phyloP scores from a whole-genome alignment of 1,140 invertebrate genomes.

The Penaeus chinensis region DNA sequence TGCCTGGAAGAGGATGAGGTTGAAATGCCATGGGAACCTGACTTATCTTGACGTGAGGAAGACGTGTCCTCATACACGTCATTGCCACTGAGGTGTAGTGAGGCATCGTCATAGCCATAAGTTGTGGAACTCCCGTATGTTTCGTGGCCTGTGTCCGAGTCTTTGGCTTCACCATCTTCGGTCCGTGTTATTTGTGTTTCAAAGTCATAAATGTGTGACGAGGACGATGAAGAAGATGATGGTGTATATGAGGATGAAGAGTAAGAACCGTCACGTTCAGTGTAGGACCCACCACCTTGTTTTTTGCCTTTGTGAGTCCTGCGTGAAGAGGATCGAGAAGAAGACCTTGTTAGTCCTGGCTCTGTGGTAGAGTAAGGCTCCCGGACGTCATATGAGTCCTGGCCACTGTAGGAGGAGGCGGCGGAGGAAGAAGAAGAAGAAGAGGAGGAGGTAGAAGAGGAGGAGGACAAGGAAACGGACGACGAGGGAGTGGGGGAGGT shows the following conservation, averaged over 20 bases:
- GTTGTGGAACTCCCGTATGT: no score
- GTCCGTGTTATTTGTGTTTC: neutral
- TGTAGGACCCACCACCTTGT: slow-evolving; percentile 23
- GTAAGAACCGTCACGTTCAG: slow-evolving; percentile 36
- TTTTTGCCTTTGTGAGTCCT: neutral
- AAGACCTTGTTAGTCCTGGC: slow-evolving; percentile 22
- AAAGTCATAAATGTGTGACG: slow-evolving; percentile 8
- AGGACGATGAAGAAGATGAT: slow-evolving; percentile 20
- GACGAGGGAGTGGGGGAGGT: neutral
- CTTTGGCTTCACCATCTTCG: neutral
- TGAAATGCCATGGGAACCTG: no score
- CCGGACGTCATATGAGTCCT: neutral
- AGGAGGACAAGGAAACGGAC: neutral
- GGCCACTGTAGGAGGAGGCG: neutral
- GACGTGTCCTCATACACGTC: no score
- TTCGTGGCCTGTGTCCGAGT: slow-evolving; percentile 1
- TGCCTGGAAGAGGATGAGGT: no score
- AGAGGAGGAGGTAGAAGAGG: neutral
- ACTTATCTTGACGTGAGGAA: no score
- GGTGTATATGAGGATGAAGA: slow-evolving; percentile 39
- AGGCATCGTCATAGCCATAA: no score
- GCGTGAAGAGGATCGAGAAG: neutral
- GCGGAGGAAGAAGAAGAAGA: neutral
- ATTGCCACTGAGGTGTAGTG: no score
- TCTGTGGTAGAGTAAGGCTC: slow-evolving; percentile 1